Evolutionary conservation across 2,888 invertebrate genomes (phyloP).

Genomic region (Drosophila ochracea): DNA sequence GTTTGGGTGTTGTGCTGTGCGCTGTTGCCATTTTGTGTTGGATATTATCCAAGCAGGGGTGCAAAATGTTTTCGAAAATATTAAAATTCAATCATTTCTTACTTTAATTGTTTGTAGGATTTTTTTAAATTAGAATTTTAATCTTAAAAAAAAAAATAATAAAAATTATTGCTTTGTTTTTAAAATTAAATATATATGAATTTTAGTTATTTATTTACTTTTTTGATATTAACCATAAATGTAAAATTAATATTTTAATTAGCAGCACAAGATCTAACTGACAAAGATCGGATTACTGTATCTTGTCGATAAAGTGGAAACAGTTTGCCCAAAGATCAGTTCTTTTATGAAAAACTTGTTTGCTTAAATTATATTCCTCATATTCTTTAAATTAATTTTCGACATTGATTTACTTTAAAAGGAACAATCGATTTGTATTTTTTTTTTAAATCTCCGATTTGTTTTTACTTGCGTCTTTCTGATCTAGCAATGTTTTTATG

Average conservation of each 20-base stretch:
- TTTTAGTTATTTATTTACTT: background rate
- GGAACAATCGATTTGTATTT: background rate
- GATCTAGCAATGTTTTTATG: background rate
- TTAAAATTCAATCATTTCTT: background rate
- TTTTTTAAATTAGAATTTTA: background rate
- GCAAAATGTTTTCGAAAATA: background rate
- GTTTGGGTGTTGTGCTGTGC: background rate
- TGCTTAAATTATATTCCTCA: background rate
- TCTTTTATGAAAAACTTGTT: background rate
- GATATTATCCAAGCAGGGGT: background rate
- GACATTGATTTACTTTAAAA: fast-evolving
- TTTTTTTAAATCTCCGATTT: background rate
- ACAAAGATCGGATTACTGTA: background rate
- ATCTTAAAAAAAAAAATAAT: background rate
- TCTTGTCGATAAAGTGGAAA: background rate
- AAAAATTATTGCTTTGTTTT: background rate
- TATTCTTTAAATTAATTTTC: background rate
- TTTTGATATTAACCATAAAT: background rate
- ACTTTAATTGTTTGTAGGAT: background rate
- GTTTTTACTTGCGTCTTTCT: fast-evolving
- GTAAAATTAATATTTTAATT: background rate
- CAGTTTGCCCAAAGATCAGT: background rate
- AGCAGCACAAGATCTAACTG: too few species aligned
- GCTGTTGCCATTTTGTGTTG: slow-evolving; percentile 10
- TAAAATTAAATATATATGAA: background rate